phyloP scores from a whole-genome alignment of 2,113 vertebrate genomes.

The Ornithorhynchus anatinus region DNA sequence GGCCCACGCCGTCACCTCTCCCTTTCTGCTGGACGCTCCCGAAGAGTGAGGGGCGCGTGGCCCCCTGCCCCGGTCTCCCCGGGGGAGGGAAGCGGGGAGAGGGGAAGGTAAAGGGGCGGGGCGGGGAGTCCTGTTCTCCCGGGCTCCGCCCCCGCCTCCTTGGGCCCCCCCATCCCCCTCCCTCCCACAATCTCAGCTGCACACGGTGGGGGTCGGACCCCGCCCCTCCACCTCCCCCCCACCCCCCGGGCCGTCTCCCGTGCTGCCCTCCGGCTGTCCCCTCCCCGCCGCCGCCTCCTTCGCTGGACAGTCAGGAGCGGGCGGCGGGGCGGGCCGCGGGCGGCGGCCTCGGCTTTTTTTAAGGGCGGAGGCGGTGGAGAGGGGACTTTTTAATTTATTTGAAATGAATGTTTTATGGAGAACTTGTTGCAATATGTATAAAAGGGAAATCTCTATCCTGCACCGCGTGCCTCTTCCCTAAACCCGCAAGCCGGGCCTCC shows the following conservation, averaged over 20 bases:
- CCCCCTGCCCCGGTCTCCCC: slow-evolving; percentile 28
- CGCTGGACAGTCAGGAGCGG: slow-evolving; percentile 53
- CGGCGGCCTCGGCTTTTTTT: slow-evolving; percentile 55
- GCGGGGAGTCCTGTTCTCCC: not conserved
- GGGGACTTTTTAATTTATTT: slow-evolving; percentile 78
- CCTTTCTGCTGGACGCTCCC: slow-evolving; percentile 80
- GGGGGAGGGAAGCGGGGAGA: too few species aligned
- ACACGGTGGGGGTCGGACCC: too few species aligned
- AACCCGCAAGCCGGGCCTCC: too few species aligned
- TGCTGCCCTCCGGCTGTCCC: too few species aligned
- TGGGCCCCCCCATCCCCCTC: not conserved
- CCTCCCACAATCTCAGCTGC: too few species aligned
- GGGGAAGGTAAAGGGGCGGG: not conserved
- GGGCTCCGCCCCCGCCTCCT: too few species aligned
- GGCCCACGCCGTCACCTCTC: slow-evolving; percentile 89
- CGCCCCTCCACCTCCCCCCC: slow-evolving; percentile 17
- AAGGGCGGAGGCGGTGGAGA: slow-evolving; percentile 52
- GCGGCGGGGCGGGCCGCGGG: slow-evolving; percentile 20
- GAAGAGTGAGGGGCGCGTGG: slow-evolving; percentile 74
- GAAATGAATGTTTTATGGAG: slow-evolving; percentile 63
- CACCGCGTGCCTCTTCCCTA: slow-evolving; percentile 46
- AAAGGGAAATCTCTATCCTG: slow-evolving; percentile 64
- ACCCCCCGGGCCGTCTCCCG: slow-evolving; percentile 41
- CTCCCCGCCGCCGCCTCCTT: too few species aligned
- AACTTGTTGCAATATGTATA: slow-evolving; percentile 66